Conservation (phyloP, 1,140 invertebrate species). For the Panagrolaimus sp. region DNA sequence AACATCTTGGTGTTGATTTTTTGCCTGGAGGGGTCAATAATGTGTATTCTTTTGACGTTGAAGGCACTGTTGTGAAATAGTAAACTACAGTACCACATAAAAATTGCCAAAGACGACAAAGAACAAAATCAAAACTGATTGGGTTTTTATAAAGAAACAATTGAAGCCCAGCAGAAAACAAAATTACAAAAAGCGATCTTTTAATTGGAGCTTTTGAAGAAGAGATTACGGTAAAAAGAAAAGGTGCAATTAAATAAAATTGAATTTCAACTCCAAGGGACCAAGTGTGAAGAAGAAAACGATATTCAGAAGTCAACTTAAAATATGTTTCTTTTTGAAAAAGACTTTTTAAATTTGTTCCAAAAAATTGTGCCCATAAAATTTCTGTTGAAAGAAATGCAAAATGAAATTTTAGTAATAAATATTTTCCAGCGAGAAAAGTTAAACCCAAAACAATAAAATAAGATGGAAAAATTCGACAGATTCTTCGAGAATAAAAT, state of each 20-base stretch:
- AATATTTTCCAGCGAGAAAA: background rate
- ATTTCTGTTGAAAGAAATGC: background rate
- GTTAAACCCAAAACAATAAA: background rate
- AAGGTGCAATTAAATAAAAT: conserved; percentile 16
- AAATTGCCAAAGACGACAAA: conserved; percentile 1
- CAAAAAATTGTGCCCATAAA: conserved; percentile 4
- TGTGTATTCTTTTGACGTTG: background rate
- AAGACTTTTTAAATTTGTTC: background rate
- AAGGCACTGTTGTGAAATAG: background rate
- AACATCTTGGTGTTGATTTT: background rate
- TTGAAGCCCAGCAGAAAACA: background rate
- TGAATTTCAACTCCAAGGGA: conserved; percentile 21
- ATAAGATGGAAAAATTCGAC: background rate
- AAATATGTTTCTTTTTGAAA: conserved; percentile 22
- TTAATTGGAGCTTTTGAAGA: background rate
- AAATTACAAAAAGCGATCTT: background rate
- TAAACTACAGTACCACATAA: background rate
- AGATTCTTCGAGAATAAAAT: background rate
- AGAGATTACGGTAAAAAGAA: conserved; percentile 27
- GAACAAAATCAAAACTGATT: background rate
- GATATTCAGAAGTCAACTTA: conserved; percentile 17
- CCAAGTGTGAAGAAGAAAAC: conserved; percentile 17
- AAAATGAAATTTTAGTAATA: background rate
- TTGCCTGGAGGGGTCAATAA: background rate
- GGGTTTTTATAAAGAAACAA: background rate